phyloP scores from a whole-genome alignment of 1,140 invertebrate species.

The Drosophila tropicalis region DNA sequence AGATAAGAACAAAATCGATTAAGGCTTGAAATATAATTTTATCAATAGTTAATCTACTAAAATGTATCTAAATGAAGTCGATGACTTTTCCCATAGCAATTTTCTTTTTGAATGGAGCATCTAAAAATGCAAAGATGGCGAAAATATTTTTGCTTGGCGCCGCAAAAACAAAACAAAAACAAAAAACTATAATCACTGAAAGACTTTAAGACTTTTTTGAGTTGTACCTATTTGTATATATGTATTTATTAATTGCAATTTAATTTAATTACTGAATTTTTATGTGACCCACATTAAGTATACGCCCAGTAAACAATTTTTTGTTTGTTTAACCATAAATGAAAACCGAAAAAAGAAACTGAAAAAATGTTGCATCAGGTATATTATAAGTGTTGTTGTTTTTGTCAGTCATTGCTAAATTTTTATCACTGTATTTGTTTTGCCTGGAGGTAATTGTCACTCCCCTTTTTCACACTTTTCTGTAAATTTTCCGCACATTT shows the following conservation, averaged over 20 bases:
- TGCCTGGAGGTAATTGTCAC: not conserved
- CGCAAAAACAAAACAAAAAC: slow-evolving; percentile 9
- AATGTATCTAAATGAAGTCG: not conserved
- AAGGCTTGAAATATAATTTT: too few species aligned
- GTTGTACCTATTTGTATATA: not conserved
- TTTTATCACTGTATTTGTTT: slow-evolving; percentile 1
- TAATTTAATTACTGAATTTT: slow-evolving; percentile 30
- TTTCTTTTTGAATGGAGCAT: slow-evolving; percentile 5
- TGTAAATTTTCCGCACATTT: not conserved
- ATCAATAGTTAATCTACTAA: too few species aligned
- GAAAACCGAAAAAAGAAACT: not conserved
- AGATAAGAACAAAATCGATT: too few species aligned
- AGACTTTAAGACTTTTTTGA: not conserved
- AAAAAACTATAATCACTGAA: not conserved
- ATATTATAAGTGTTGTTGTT: not conserved
- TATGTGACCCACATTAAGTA: slow-evolving; percentile 33
- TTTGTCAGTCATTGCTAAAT: slow-evolving; percentile 1
- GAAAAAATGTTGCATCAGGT: slow-evolving; percentile 4
- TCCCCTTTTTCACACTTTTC: slow-evolving; percentile 6
- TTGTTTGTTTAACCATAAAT: not conserved
- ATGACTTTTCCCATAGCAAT: not conserved
- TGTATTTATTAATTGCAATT: slow-evolving; percentile 44
- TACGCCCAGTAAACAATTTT: slow-evolving; percentile 3
- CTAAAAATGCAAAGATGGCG: not conserved
- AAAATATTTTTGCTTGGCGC: slow-evolving; percentile 40